These are phyloP conservation scores for Lithophane ornitopus DNA, from an alignment of 2,888 invertebrate genomes.

Conservation along the genomic window DNA sequence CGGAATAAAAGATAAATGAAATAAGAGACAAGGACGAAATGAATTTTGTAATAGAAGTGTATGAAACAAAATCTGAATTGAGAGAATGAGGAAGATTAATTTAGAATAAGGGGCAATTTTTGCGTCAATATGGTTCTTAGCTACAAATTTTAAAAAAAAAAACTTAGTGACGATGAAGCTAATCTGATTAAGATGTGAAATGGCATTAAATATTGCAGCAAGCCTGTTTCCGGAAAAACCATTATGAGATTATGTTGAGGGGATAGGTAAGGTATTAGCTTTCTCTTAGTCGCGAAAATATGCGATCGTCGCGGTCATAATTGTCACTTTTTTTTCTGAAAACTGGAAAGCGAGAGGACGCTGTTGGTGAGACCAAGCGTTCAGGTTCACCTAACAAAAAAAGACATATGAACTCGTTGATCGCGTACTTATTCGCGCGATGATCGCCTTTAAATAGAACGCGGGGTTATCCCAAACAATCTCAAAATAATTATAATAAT, in stretches of 20 bases:
- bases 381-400: too few relatives aligned
- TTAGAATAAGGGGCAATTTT: conserved; percentile 34
- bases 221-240: background rate
- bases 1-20: conserved; percentile 56
- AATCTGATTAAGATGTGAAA: conserved; percentile 24
- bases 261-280: background rate
- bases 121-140: conserved; percentile 1
- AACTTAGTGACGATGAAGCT: background rate
- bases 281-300: too few relatives aligned
- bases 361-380: too few relatives aligned
- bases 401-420: too few relatives aligned
- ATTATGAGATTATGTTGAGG: conserved; percentile 2
- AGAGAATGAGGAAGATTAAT: conserved; percentile 45
- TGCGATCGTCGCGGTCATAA: too few relatives aligned
- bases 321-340: too few relatives aligned
- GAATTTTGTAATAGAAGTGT: conserved; percentile 49
- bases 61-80: conserved; percentile 52
- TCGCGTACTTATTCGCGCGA: too few relatives aligned
- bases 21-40: conserved; percentile 53
- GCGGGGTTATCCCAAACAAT: background rate
- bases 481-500: background rate
- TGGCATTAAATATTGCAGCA: background rate
- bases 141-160: conserved; percentile 9
- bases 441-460: too few relatives aligned
- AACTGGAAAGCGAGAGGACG: too few relatives aligned